A percentile compares a stretch with the other conserved stretches of the same genome.
Evolutionary conservation across 2,888 invertebrate species (phyloP).

Genomic region (Meiosimyza platycephala): DNA sequence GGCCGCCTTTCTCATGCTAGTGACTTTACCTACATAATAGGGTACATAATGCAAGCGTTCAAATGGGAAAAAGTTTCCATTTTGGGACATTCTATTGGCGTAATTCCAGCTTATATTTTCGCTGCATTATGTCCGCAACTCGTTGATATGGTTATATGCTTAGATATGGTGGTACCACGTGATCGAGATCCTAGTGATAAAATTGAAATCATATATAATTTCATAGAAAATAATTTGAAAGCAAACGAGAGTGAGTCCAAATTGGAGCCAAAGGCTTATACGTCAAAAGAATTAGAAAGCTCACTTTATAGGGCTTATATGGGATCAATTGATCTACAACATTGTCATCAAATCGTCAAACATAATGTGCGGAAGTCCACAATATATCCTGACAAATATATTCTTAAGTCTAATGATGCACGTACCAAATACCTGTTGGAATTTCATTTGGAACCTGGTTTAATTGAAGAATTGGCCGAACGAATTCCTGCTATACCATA

Average conservation of each 20-base stretch:
- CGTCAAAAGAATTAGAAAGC: constrained; percentile 71
- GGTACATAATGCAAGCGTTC: constrained; percentile 71
- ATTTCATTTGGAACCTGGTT: constrained; percentile 54
- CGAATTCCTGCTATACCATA: constrained; percentile 72
- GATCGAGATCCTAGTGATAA: neutral
- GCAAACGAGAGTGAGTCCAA: constrained; percentile 59
- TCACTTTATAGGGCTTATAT: constrained; percentile 70
- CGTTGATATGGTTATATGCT: constrained; percentile 56
- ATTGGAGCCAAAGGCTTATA: constrained; percentile 71
- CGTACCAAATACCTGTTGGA: constrained; percentile 42
- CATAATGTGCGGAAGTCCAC: constrained; percentile 70
- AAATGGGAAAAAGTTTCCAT: constrained; percentile 76
- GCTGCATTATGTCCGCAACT: constrained; percentile 68
- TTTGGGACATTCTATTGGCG: constrained; percentile 76
- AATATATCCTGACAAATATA: constrained; percentile 70
- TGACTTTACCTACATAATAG: constrained; percentile 67
- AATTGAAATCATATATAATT: constrained; percentile 49
- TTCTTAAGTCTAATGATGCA: constrained; percentile 51
- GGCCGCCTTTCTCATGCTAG: constrained; percentile 67
- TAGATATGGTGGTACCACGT: constrained; percentile 53
- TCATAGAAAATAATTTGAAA: constrained; percentile 64
- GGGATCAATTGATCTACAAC: constrained; percentile 70
- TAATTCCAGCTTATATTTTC: constrained; percentile 71
- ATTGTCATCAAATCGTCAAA: constrained; percentile 69
- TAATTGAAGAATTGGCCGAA: constrained; percentile 69